These are phyloP conservation scores for Galbula dea DNA, from an alignment of 2,113 vertebrate genomes.

Conservation along the genomic window DNA sequence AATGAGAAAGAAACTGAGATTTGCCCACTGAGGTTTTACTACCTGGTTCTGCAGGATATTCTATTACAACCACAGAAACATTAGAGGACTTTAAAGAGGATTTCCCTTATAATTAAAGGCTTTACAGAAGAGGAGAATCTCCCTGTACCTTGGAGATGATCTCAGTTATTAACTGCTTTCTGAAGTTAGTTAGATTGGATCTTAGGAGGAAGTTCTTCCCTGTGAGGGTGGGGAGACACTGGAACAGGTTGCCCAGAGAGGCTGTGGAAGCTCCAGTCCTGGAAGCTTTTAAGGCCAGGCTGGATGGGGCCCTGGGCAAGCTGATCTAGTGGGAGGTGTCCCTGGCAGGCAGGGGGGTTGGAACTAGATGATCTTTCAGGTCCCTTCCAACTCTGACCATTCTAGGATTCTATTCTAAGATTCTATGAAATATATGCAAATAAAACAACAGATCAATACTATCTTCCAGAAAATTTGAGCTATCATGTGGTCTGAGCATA, in stretches of 20 bases:
- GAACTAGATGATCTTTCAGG: too few species aligned
- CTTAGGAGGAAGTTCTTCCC: too few species aligned
- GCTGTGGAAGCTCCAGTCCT: too few species aligned
- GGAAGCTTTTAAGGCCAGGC: too few species aligned
- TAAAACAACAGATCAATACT: neutral
- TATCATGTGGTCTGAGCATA: accelerated
- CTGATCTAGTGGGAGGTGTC: too few species aligned
- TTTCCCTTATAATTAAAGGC: neutral
- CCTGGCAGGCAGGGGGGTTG: too few species aligned
- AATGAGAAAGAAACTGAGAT: neutral
- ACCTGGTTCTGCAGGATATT: neutral
- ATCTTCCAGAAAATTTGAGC: neutral
- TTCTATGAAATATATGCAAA: neutral
- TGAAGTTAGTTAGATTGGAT: too few species aligned
- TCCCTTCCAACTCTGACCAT: too few species aligned
- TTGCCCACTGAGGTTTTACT: neutral
- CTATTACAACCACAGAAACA: neutral
- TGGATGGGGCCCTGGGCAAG: too few species aligned
- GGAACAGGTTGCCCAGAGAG: too few species aligned
- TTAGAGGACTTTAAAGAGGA: neutral
- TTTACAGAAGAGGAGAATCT: neutral
- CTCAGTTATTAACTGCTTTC: neutral
- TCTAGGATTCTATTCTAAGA: too few species aligned
- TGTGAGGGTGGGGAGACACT: too few species aligned
- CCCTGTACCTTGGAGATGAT: neutral